Conservation (phyloP, 1,140 invertebrate species). For the Batillaria attramentaria region DNA sequence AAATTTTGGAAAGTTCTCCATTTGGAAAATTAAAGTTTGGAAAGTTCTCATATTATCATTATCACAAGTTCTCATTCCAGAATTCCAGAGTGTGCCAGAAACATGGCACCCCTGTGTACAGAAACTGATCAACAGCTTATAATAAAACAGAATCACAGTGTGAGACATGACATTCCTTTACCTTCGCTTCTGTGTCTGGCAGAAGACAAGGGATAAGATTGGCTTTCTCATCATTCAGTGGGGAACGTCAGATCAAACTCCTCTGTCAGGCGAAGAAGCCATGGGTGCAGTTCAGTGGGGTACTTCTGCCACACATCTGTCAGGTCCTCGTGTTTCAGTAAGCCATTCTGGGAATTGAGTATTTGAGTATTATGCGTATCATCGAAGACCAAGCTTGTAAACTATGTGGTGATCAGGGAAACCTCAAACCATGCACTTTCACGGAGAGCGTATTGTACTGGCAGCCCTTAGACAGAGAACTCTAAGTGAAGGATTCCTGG, state of each 20-base stretch:
- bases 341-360: constrained; percentile 66
- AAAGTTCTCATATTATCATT: background rate
- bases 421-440: too few relatives aligned
- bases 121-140: background rate
- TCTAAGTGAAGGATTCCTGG: too few relatives aligned
- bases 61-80: too few relatives aligned
- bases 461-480: too few relatives aligned
- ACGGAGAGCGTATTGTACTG: too few relatives aligned
- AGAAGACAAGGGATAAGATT: constrained; percentile 70
- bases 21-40: background rate
- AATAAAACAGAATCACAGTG: too few relatives aligned
- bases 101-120: constrained; percentile 1
- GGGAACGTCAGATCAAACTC: constrained; percentile 71
- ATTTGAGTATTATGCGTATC: background rate
- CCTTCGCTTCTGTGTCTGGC: constrained; percentile 55
- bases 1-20: background rate
- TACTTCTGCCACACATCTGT: constrained; percentile 65
- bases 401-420: too few relatives aligned
- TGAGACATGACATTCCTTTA: constrained; percentile 12
- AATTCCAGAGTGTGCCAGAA: too few relatives aligned
- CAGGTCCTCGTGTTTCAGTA: constrained; percentile 62
- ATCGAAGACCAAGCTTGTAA: too few relatives aligned
- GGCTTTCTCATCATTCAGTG: constrained; percentile 54
- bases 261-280: constrained; percentile 69
- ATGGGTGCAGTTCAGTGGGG: constrained; percentile 59